Conservation (phyloP, 1,140 invertebrate genomes). For the Glomeris maerens region DNA sequence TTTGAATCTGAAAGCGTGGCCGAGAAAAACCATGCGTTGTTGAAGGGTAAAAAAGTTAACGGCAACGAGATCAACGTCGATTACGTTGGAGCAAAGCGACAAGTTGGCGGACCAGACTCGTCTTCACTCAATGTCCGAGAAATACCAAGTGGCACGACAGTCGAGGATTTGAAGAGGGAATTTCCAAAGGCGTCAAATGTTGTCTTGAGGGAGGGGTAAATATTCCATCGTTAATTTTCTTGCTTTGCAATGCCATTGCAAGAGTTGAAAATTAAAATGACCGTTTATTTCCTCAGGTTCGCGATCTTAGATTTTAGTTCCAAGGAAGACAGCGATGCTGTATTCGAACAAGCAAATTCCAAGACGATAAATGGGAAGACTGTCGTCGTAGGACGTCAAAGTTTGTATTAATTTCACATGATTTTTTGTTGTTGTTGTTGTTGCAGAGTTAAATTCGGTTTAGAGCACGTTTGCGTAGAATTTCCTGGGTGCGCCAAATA, state of each 20-base stretch:
- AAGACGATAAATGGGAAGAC: too few species aligned
- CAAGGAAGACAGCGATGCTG: too few species aligned
- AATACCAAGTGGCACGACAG: neutral
- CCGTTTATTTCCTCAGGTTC: too few species aligned
- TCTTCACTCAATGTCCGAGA: neutral
- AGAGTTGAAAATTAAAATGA: too few species aligned
- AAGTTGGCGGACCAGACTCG: conserved; percentile 5
- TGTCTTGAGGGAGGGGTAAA: neutral
- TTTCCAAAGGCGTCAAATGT: neutral
- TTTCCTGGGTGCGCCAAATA: neutral
- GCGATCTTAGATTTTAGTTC: too few species aligned
- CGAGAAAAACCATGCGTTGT: conserved; percentile 13
- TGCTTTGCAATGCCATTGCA: too few species aligned
- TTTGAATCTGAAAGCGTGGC: neutral
- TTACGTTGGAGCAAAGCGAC: conserved; percentile 6
- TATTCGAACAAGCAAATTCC: too few species aligned
- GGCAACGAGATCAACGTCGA: conserved; percentile 14
- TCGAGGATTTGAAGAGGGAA: neutral
- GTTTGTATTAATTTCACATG: too few species aligned
- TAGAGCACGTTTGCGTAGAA: neutral
- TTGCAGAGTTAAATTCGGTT: too few species aligned
- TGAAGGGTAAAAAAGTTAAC: conserved; percentile 10
- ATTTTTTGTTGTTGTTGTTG: too few species aligned
- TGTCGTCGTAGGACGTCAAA: too few species aligned
- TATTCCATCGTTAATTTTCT: neutral